These are phyloP conservation scores for Drosophila bocqueti DNA, from an alignment of 1,140 invertebrate genomes.

Conservation along the genomic window DNA sequence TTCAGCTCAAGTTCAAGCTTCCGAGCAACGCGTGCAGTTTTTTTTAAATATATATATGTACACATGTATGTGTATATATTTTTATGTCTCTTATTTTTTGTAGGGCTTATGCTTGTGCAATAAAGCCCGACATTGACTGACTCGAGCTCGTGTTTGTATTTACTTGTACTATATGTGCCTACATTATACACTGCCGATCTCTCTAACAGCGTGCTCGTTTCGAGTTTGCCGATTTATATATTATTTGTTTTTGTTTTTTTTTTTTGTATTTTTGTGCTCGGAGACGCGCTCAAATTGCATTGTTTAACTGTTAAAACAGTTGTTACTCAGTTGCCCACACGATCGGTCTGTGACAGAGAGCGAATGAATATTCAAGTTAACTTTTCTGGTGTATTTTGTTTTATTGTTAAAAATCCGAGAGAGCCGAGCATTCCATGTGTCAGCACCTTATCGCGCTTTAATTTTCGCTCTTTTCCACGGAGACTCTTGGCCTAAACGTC, in stretches of 20 bases:
- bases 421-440: constrained; percentile 15
- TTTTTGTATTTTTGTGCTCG: constrained; percentile 18
- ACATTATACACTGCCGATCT: constrained; percentile 38
- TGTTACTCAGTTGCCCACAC: constrained; percentile 49
- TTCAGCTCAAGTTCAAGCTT: constrained; percentile 65
- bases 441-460: constrained; percentile 27
- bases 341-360: constrained; percentile 46
- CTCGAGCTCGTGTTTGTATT: constrained; percentile 25
- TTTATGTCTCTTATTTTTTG: constrained; percentile 14
- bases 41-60: background rate
- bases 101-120: constrained; percentile 67
- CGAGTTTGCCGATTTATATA: constrained; percentile 32
- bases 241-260: constrained; percentile 21
- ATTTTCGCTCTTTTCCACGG: constrained; percentile 22
- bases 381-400: constrained; percentile 3
- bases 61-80: background rate
- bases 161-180: constrained; percentile 24
- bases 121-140: constrained; percentile 60
- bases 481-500: constrained; percentile 39
- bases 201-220: constrained; percentile 34
- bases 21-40: constrained; percentile 46
- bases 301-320: constrained; percentile 67
- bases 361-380: constrained; percentile 39
- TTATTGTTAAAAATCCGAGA: background rate
- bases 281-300: constrained; percentile 66